Conservation (phyloP, 2,113 vertebrate species). For the Istiophorus platypterus region DNA sequence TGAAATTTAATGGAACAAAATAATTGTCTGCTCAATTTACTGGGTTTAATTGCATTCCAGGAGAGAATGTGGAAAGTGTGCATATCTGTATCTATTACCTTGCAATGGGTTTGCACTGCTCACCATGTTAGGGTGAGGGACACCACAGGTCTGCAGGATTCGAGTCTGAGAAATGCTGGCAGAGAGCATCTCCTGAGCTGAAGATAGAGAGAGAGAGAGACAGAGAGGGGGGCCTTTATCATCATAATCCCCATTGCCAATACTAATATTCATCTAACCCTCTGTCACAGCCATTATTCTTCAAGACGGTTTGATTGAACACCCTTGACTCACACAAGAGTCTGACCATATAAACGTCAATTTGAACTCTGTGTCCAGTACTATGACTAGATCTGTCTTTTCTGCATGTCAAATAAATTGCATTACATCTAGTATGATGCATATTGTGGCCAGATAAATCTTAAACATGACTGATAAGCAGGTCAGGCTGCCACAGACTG, state of each 20-base stretch:
- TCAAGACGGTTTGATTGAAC: not conserved
- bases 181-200: slow-evolving; percentile 89
- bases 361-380: not conserved
- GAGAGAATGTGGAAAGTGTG: not conserved
- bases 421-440: not conserved
- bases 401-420: not conserved
- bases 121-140: slow-evolving; percentile 86
- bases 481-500: not conserved
- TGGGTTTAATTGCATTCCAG: slow-evolving; percentile 25
- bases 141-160: slow-evolving; percentile 87
- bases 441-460: not conserved
- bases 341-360: not conserved
- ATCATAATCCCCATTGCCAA: not conserved
- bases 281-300: not conserved
- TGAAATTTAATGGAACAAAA: slow-evolving; percentile 52
- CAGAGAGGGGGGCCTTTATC: not conserved
- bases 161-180: slow-evolving; percentile 90
- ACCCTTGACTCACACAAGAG: not conserved
- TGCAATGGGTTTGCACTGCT: slow-evolving; percentile 86
- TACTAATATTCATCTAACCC: slow-evolving; percentile 10
- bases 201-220: slow-evolving; percentile 26
- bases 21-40: slow-evolving; percentile 44
- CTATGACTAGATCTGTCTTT: not conserved
- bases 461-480: not conserved
- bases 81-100: slow-evolving; percentile 78